Conservation (phyloP, 2,113 vertebrate species). For the Ranitomeya variabilis region DNA sequence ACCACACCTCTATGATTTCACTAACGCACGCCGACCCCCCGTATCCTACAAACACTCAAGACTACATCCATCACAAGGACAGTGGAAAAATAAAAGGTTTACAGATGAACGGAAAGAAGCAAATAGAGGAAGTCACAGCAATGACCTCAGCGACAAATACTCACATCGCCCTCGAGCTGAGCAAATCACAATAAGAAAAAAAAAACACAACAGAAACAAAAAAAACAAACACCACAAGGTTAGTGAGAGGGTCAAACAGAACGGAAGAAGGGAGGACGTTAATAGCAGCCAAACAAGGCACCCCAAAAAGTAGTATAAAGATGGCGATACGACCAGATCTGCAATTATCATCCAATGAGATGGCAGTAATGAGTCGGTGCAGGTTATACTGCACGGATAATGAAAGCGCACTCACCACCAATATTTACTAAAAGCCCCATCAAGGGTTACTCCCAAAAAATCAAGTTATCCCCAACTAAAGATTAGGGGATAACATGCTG, state of each 20-base stretch:
- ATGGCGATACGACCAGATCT: neutral
- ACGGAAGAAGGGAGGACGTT: slow-evolving; percentile 20
- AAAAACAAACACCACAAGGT: slow-evolving; percentile 64
- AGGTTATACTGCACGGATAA: neutral
- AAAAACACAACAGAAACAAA: slow-evolving; percentile 65
- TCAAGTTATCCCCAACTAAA: too few species aligned
- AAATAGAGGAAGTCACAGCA: slow-evolving; percentile 70
- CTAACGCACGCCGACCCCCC: neutral
- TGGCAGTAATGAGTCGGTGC: neutral
- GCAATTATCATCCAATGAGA: neutral
- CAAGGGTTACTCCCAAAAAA: too few species aligned
- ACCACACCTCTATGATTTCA: neutral
- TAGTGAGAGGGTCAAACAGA: slow-evolving; percentile 46
- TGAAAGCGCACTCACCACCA: neutral
- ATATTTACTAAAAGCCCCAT: neutral
- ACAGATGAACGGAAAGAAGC: neutral
- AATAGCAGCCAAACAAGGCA: slow-evolving; percentile 42
- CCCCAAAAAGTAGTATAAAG: slow-evolving; percentile 2
- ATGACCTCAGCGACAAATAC: slow-evolving; percentile 76
- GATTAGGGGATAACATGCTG: too few species aligned
- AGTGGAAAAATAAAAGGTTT: slow-evolving; percentile 7
- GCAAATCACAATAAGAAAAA: slow-evolving; percentile 78
- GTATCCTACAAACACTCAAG: neutral
- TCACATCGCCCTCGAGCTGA: slow-evolving; percentile 96
- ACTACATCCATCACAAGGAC: neutral